Evolutionary conservation across 2,113 vertebrate genomes (phyloP).

Genomic region (Brachypodius melanocephalos): DNA sequence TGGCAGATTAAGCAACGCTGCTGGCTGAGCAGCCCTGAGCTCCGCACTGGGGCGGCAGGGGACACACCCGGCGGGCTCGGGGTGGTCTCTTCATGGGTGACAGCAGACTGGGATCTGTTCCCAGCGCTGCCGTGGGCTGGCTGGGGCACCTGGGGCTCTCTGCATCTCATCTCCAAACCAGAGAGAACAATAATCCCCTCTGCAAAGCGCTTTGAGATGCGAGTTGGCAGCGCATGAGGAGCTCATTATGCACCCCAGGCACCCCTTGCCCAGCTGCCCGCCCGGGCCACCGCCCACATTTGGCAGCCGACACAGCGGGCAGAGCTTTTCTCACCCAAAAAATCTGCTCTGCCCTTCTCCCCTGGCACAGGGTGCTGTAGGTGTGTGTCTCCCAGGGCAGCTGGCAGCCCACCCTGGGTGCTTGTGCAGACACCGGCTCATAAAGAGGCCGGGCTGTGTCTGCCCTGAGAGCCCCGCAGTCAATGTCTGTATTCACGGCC

Average conservation of each 20-base stretch:
- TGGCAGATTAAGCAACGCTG: neutral
- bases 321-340: neutral
- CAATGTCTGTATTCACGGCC: neutral
- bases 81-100: neutral
- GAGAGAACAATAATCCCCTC: neutral
- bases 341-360: neutral
- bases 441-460: neutral
- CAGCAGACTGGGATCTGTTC: neutral
- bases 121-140: neutral
- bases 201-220: neutral
- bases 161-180: neutral
- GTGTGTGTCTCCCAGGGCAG: neutral
- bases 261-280: neutral
- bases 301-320: neutral
- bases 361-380: neutral
- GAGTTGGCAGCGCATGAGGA: neutral
- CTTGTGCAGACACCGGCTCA: neutral
- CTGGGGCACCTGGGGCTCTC: neutral
- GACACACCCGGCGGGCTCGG: rapidly evolving
- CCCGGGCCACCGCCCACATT: neutral
- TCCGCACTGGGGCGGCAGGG: neutral
- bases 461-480: neutral
- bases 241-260: neutral
- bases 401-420: neutral
- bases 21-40: neutral